Base-by-base conservation (phyloP, 2,113 vertebrate species). In the Melanostigma gelatinosum region DNA sequence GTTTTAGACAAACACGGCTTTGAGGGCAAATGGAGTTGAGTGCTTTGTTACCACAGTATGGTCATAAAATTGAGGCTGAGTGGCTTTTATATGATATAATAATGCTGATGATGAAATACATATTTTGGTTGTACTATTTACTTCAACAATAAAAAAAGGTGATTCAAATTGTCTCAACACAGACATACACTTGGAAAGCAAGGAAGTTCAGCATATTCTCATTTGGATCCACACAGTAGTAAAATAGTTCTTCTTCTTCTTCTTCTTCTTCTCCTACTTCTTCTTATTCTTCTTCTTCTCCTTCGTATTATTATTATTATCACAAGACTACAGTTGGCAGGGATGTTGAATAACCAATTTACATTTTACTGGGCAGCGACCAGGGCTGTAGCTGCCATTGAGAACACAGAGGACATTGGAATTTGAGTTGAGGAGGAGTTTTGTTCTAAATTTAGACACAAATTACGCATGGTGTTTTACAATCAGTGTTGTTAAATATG, bases 1-100 rank as follows among this genome's bases (percentile, higher is more conserved):
- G 57, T 77, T 87, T 85, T 79, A 58, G 42, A 81, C 83, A 93
- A 94, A 89, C 83, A 92, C 77, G 22, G 54, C 62, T 63, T 71
- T 50, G 29, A 86, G 75, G 64, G 73, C 64, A 90, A 91, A 92
- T 79, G 75, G 80, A 87, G 68, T 52, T 69, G 62, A 90, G 76
- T 86, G 85, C 65, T 82, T 76, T 57, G 81, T 80, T 46, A 48
- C 52, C 20, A 11, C 42, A 20, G 64, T 36, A 12, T 8, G 22
- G 50, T 61, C 8, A 81, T 84, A 77, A 86, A 87, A 60, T 24
- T 16, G 48, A 38, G 54, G 46, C 54, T 12, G 0, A 57, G 27
- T 42, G 66, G 58, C 78, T 81, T 79, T 79, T 67, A 65, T 55
- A 42, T 60, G 22, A 74, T 60, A 48, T 75, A 55, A 81, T 67